Evolutionary conservation across 2,113 vertebrate genomes (phyloP).

Genomic region (Castor canadensis): DNA sequence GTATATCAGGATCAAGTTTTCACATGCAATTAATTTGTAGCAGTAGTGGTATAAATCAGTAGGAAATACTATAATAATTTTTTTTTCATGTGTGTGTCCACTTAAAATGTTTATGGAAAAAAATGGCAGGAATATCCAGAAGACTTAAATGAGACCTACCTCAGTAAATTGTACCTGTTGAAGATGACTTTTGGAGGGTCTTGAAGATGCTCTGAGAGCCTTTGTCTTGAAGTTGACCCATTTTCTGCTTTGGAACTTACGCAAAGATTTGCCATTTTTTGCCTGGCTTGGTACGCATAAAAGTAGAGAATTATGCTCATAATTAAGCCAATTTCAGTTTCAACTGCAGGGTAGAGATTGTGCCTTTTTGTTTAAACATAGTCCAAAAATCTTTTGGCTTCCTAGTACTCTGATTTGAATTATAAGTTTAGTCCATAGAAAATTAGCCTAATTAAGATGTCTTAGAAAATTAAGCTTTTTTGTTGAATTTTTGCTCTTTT

Average conservation of each 20-base stretch:
- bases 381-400: background rate
- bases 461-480: background rate
- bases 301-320: background rate
- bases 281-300: background rate
- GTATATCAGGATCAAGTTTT: background rate
- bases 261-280: background rate
- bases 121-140: background rate
- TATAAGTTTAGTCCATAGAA: background rate
- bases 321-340: background rate
- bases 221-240: background rate
- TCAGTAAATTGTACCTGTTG: background rate
- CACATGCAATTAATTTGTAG: background rate
- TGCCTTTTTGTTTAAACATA: background rate
- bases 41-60: background rate
- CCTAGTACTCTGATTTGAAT: background rate
- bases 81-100: background rate
- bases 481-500: background rate
- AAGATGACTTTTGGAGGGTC: background rate
- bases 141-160: background rate
- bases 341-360: background rate
- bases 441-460: background rate
- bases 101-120: background rate
- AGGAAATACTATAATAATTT: background rate
- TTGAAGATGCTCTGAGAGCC: background rate
- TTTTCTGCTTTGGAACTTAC: background rate